A percentile compares a stretch with the other conserved stretches of the same genome.
Conservation (phyloP, 2,888 invertebrate species). For the Cremastinae sp. region DNA sequence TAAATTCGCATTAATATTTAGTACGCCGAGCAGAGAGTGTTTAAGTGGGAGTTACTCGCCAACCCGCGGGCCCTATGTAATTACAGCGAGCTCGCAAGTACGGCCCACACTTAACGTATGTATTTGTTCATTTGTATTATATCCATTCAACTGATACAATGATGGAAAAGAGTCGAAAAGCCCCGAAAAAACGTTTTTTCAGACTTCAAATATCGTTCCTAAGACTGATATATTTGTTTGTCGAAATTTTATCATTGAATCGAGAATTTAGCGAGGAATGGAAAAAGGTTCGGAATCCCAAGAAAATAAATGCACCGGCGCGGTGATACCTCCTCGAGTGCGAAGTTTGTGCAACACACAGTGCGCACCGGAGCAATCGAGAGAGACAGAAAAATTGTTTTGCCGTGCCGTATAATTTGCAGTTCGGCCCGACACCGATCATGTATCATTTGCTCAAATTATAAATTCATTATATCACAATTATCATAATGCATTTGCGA, state of each 20-base stretch:
- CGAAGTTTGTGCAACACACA: background rate
- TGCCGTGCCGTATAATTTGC: conserved; percentile 76
- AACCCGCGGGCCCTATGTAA: conserved; percentile 74
- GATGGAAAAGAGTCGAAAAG: background rate
- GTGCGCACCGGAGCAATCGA: conserved; percentile 20
- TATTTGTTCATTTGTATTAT: conserved; percentile 13
- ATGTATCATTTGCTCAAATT: conserved; percentile 78
- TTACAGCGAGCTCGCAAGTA: conserved; percentile 66
- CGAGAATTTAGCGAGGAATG: conserved; percentile 37
- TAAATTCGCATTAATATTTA: conserved; percentile 78
- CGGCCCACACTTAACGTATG: conserved; percentile 71
- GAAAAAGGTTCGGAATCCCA: background rate
- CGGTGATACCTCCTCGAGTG: background rate
- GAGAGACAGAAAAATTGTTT: conserved; percentile 71
- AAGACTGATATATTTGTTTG: too few species aligned
- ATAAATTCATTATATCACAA: conserved; percentile 80
- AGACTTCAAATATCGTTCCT: too few species aligned
- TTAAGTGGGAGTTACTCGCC: conserved; percentile 76
- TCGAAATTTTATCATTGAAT: conserved; percentile 52
- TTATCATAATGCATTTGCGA: conserved; percentile 78
- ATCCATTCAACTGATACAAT: too few species aligned
- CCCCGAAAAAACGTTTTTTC: conserved; percentile 18
- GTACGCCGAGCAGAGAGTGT: conserved; percentile 70
- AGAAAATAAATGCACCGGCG: background rate
- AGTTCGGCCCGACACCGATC: conserved; percentile 72